phyloP scores from a whole-genome alignment of 2,888 invertebrate species.

The Hirtodrosophila histrioides region DNA sequence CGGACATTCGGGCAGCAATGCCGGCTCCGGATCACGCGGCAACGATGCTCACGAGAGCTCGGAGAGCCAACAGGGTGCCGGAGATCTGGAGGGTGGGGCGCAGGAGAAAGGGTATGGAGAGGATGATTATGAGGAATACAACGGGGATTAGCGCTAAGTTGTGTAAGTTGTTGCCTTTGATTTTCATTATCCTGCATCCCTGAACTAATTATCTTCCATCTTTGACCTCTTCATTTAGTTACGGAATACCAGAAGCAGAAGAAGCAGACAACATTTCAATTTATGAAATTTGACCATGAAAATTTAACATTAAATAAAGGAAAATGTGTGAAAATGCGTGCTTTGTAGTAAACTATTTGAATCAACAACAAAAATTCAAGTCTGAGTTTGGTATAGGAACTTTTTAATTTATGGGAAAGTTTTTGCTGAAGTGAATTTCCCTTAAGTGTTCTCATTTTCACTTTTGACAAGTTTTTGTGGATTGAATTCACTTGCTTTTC shows the following conservation, averaged over 20 bases:
- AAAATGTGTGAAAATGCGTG: neutral
- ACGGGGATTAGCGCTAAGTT: constrained; percentile 8
- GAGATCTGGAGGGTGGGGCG: neutral
- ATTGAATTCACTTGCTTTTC: too few species aligned
- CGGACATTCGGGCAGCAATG: constrained; percentile 53
- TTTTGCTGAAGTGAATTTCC: too few species aligned
- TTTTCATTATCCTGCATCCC: neutral
- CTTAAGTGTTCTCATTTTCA: too few species aligned
- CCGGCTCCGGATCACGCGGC: constrained; percentile 33
- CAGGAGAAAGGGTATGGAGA: constrained; percentile 5
- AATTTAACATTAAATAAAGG: constrained; percentile 20
- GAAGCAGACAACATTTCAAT: constrained; percentile 5
- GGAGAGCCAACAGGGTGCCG: neutral
- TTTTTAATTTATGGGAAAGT: too few species aligned
- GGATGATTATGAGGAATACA: constrained; percentile 58
- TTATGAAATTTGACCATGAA: constrained; percentile 15
- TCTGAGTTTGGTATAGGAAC: too few species aligned
- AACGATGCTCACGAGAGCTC: neutral
- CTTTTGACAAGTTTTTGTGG: too few species aligned
- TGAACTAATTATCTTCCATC: neutral
- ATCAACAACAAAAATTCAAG: too few species aligned
- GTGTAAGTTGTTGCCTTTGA: neutral
- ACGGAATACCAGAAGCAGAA: neutral
- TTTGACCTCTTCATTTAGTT: neutral
- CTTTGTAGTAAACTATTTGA: too few species aligned